These are phyloP conservation scores for Procavia capensis DNA, from an alignment of 2,113 vertebrate genomes.

Conservation along the genomic window DNA sequence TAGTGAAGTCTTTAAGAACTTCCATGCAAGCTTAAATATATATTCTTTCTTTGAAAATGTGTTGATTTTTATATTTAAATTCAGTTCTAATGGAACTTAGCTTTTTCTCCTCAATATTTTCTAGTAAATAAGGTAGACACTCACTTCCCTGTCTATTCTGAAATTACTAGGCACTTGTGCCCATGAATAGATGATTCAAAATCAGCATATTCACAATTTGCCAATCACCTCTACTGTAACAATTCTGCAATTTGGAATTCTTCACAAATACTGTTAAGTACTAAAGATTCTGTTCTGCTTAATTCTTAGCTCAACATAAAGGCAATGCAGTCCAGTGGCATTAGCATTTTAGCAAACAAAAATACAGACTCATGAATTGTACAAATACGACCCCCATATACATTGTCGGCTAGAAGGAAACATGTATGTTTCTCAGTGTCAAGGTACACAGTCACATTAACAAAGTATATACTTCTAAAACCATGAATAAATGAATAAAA, in stretches of 20 bases:
- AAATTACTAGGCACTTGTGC: conserved; percentile 75
- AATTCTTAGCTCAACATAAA: conserved; percentile 52
- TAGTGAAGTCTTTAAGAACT: conserved; percentile 76
- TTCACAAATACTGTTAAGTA: conserved; percentile 53
- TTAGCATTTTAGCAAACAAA: conserved; percentile 56
- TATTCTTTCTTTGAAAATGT: conserved; percentile 72
- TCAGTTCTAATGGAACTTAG: conserved; percentile 71
- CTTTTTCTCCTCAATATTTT: conserved; percentile 67
- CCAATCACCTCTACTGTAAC: conserved; percentile 70
- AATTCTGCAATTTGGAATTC: conserved; percentile 66
- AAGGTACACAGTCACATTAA: conserved; percentile 70
- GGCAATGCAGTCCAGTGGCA: conserved; percentile 47
- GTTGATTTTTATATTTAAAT: conserved; percentile 80
- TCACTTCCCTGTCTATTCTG: conserved; percentile 69
- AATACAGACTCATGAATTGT: neutral
- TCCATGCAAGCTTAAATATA: conserved; percentile 74
- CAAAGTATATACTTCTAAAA: conserved; percentile 52
- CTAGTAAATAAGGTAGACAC: conserved; percentile 77
- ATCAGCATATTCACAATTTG: conserved; percentile 82
- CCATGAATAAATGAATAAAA: conserved; percentile 76
- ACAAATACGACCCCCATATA: conserved; percentile 44
- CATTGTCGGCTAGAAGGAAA: conserved; percentile 66
- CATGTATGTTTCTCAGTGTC: conserved; percentile 62
- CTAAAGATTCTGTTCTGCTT: conserved; percentile 43
- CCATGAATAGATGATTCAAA: conserved; percentile 71